Evolutionary conservation across 30 jellyfish, hydroid and myxozoan species (phyloP).

Genomic region (Nemopilema nomurai): DNA sequence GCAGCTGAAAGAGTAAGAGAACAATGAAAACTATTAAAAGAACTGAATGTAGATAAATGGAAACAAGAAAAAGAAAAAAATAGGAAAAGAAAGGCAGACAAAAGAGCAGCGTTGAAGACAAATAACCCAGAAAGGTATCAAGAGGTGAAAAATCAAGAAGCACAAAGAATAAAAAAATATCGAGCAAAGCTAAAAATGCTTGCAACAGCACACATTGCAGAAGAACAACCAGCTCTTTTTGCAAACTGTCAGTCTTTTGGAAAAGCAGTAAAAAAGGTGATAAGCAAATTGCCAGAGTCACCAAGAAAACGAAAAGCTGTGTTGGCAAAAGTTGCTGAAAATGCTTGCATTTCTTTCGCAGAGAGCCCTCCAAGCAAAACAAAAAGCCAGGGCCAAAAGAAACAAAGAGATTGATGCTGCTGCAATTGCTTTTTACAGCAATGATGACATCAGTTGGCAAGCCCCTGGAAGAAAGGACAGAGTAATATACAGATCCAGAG

Average conservation of each 20-base stretch:
- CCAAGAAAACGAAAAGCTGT: slow-evolving; percentile 51
- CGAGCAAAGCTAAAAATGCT: not conserved
- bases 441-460: slow-evolving; percentile 36
- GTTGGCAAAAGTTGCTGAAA: slow-evolving; percentile 26
- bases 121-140: slow-evolving; percentile 19
- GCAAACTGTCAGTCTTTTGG: slow-evolving; percentile 17
- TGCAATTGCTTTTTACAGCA: slow-evolving; percentile 20
- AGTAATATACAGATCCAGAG: slow-evolving; percentile 6
- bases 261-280: slow-evolving; percentile 45
- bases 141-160: slow-evolving; percentile 28
- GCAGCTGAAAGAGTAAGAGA: slow-evolving; percentile 53
- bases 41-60: slow-evolving; percentile 31
- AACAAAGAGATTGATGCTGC: slow-evolving; percentile 6
- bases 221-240: slow-evolving; percentile 9
- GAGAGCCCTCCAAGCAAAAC: not conserved
- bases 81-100: slow-evolving; percentile 38
- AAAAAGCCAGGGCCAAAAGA: slow-evolving; percentile 13
- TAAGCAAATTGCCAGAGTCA: slow-evolving; percentile 40
- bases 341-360: slow-evolving; percentile 17
- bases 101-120: slow-evolving; percentile 45
- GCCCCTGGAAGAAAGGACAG: slow-evolving; percentile 45
- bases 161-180: slow-evolving; percentile 37
- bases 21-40: slow-evolving; percentile 3
- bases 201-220: not conserved
- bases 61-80: slow-evolving; percentile 46